These are phyloP conservation scores for Ranitomeya imitator DNA, from an alignment of 2,113 vertebrate genomes.

Conservation along the genomic window DNA sequence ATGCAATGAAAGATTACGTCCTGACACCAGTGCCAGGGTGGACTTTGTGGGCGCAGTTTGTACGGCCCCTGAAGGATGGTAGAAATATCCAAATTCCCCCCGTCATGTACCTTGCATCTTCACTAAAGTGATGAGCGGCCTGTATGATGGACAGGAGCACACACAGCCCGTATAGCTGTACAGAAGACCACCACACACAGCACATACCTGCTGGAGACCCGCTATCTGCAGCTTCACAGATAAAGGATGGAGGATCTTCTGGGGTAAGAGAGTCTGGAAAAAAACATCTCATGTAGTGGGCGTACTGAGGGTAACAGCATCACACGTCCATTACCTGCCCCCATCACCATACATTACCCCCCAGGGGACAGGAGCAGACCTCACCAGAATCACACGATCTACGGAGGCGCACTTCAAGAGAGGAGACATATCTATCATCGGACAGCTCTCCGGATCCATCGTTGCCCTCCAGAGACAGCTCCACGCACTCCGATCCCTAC, in stretches of 20 bases:
- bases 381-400: slow-evolving; percentile 26
- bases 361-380: background rate
- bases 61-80: no score
- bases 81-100: no score
- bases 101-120: no score
- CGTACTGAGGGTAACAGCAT: no score
- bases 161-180: no score
- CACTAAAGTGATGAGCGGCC: no score
- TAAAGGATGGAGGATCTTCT: background rate
- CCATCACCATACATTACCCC: background rate
- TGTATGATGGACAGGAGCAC: no score
- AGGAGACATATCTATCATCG: slow-evolving; percentile 10
- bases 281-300: background rate
- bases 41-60: no score
- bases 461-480: background rate
- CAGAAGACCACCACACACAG: no score
- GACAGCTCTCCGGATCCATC: background rate
- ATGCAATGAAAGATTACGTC: no score
- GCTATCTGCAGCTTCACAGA: background rate
- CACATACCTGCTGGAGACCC: background rate
- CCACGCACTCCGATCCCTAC: slow-evolving; percentile 24
- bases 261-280: background rate
- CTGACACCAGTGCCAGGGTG: no score
- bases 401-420: slow-evolving; percentile 23
- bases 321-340: no score